These are phyloP conservation scores for Psix sp. DNA, from an alignment of 1,140 invertebrate species.

Conservation along the genomic window DNA sequence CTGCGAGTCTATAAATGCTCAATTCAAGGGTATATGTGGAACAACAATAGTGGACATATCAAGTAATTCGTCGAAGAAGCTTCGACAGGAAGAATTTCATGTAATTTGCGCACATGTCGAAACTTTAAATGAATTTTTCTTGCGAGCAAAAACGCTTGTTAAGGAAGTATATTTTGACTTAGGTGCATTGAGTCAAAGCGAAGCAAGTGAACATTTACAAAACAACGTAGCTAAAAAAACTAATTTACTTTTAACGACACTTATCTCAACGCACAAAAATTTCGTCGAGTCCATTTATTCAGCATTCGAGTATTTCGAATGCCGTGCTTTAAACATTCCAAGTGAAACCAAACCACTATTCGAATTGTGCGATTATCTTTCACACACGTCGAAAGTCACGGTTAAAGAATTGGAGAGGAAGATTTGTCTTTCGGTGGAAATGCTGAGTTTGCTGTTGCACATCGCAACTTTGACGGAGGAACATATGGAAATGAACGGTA, in stretches of 20 bases:
- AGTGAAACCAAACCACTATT: slow-evolving; percentile 75
- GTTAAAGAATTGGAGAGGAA: slow-evolving; percentile 69
- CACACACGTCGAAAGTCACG: slow-evolving; percentile 69
- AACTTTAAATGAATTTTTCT: slow-evolving; percentile 63
- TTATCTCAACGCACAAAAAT: slow-evolving; percentile 63
- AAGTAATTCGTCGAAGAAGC: slow-evolving; percentile 10
- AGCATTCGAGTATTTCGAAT: slow-evolving; percentile 67
- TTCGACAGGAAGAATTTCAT: slow-evolving; percentile 44
- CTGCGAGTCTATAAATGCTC: slow-evolving; percentile 50
- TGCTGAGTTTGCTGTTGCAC: slow-evolving; percentile 71
- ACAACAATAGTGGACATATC: slow-evolving; percentile 13
- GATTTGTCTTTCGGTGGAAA: slow-evolving; percentile 68
- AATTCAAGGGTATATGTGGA: slow-evolving; percentile 34
- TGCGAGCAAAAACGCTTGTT: slow-evolving; percentile 62
- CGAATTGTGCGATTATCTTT: slow-evolving; percentile 74
- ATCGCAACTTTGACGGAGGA: slow-evolving; percentile 70
- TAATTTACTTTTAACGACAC: slow-evolving; percentile 58
- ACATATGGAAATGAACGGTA: slow-evolving; percentile 73
- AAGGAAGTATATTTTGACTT: slow-evolving; percentile 64
- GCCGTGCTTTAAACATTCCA: slow-evolving; percentile 70
- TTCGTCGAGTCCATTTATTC: slow-evolving; percentile 66
- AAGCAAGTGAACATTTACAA: slow-evolving; percentile 64
- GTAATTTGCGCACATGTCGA: slow-evolving; percentile 58
- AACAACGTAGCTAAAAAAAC: slow-evolving; percentile 55
- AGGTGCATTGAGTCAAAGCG: slow-evolving; percentile 64